These are phyloP conservation scores for Hydropsyche tenuis DNA, from an alignment of 1,140 invertebrate species.

Conservation along the genomic window DNA sequence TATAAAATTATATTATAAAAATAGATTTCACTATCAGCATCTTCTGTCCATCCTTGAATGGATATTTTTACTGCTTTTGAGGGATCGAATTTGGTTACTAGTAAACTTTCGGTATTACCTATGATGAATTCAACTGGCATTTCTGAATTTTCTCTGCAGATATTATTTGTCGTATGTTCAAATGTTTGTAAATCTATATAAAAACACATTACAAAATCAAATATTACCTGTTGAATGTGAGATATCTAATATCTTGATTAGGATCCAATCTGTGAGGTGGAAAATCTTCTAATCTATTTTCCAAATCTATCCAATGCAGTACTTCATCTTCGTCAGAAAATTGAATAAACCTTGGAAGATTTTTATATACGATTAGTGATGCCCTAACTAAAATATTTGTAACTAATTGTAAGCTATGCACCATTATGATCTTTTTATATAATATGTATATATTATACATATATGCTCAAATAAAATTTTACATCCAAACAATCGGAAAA, in stretches of 20 bases:
- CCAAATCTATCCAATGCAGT: constrained; percentile 53
- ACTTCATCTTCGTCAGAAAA: constrained; percentile 52
- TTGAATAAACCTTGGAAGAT: constrained; percentile 51
- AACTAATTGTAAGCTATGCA: no score
- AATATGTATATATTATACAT: no score
- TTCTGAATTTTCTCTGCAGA: not conserved
- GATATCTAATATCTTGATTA: constrained; percentile 28
- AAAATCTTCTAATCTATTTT: constrained; percentile 34
- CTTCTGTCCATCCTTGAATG: constrained; percentile 51
- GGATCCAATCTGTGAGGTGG: not conserved
- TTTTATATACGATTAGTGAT: constrained; percentile 28
- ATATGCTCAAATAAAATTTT: not conserved
- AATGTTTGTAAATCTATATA: constrained; percentile 50
- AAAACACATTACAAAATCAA: not conserved
- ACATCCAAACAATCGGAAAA: not conserved
- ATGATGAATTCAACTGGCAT: not conserved
- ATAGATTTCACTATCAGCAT: constrained; percentile 29
- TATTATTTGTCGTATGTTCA: constrained; percentile 42
- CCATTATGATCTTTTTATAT: not conserved
- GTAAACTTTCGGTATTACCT: not conserved
- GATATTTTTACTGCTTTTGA: not conserved
- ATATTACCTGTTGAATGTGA: constrained; percentile 22
- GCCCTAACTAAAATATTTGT: no score
- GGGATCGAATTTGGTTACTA: not conserved
- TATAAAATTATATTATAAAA: no score